Evolutionary conservation across 1,140 invertebrate genomes (phyloP).

Genomic region (Pantala flavescens): DNA sequence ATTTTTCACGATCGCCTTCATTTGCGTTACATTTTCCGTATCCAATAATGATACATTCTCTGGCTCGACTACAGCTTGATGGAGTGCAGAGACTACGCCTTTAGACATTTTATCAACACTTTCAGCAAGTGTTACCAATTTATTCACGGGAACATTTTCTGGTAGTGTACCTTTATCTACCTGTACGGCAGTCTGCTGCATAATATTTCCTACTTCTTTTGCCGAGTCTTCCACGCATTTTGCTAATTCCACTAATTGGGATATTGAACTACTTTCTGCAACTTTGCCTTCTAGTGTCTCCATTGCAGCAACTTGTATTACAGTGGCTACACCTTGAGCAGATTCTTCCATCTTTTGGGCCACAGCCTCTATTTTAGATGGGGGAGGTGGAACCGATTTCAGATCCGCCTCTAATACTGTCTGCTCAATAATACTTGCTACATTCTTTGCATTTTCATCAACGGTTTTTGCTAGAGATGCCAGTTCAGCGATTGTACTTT

Average conservation of each 20-base stretch:
- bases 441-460: constrained; percentile 2
- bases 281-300: background rate
- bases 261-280: background rate
- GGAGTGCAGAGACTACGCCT: constrained; percentile 12
- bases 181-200: background rate
- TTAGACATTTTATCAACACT: constrained; percentile 13
- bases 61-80: constrained; percentile 21
- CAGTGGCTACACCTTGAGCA: background rate
- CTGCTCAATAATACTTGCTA: constrained; percentile 16
- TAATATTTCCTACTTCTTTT: background rate
- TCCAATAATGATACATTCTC: constrained; percentile 13
- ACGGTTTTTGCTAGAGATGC: constrained; percentile 21
- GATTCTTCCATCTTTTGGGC: background rate
- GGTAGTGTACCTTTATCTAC: background rate
- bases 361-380: constrained; percentile 14
- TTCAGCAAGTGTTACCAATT: constrained; percentile 11
- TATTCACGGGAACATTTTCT: background rate
- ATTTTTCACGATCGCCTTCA: constrained; percentile 25
- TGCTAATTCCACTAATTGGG: background rate
- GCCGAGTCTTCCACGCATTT: background rate
- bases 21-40: background rate
- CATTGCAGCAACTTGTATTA: background rate
- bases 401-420: constrained; percentile 20
- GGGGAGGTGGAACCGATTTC: constrained; percentile 13
- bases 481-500: constrained; percentile 24